A percentile compares a stretch with the other conserved stretches of the same genome.
These are phyloP conservation scores for Dromococcyx pavoninus DNA, from an alignment of 2,797 vertebrate genomes.

Conservation along the genomic window DNA sequence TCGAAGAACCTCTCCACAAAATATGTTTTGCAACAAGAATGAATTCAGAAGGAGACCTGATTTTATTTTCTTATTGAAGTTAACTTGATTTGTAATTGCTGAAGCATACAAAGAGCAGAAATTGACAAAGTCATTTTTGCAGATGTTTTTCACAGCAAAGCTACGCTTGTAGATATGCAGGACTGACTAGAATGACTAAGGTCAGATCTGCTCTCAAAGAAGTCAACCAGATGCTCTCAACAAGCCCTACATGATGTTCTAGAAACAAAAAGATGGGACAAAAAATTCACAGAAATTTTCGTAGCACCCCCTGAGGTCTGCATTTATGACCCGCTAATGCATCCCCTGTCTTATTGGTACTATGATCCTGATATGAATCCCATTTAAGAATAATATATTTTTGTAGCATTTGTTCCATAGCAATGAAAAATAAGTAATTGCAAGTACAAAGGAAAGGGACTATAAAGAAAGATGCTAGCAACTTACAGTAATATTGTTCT, in stretches of 20 bases:
- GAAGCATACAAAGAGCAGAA: background rate
- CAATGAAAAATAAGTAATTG: background rate
- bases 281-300: background rate
- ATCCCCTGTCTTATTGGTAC: background rate
- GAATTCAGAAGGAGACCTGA: background rate
- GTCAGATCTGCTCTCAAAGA: background rate
- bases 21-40: background rate
- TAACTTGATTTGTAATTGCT: background rate
- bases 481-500: background rate
- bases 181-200: background rate
- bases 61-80: background rate
- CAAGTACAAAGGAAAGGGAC: background rate
- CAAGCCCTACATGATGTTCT: background rate
- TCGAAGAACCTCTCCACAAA: background rate
- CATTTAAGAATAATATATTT: background rate
- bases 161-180: background rate
- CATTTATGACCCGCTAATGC: background rate
- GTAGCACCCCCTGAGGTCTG: background rate
- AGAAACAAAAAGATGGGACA: background rate
- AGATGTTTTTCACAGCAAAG: background rate
- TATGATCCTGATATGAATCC: background rate
- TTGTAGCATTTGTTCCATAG: background rate
- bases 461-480: background rate
- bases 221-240: background rate
- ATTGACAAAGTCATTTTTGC: background rate